phyloP scores from a whole-genome alignment of 2,113 vertebrate species.

The Danionella cerebrum region DNA sequence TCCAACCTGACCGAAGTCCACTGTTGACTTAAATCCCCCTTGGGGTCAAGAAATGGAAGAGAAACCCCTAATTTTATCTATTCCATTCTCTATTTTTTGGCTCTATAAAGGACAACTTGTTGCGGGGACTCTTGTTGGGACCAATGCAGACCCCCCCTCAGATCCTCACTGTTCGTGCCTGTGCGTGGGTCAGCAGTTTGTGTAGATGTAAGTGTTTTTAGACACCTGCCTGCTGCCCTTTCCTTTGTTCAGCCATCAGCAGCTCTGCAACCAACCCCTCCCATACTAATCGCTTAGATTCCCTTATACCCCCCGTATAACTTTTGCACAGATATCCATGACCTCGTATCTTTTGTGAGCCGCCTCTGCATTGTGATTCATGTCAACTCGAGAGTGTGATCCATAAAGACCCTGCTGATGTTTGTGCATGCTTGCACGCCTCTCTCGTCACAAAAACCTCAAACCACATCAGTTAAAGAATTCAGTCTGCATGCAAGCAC shows the following conservation, averaged over 20 bases:
- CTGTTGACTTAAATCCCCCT: background rate
- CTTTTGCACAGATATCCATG: constrained; percentile 21
- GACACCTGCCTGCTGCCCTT: constrained; percentile 1
- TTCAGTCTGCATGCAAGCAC: constrained; percentile 33
- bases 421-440: constrained; percentile 27
- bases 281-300: background rate
- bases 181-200: constrained; percentile 54
- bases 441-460: background rate
- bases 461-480: background rate
- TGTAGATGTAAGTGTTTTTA: constrained; percentile 48
- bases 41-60: too few species aligned
- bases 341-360: constrained; percentile 10
- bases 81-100: constrained; percentile 5
- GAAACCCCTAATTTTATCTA: background rate
- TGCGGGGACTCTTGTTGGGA: constrained; percentile 29
- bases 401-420: constrained; percentile 5
- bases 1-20: background rate
- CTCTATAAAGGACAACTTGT: constrained; percentile 24
- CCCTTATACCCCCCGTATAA: background rate
- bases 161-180: constrained; percentile 49
- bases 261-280: constrained; percentile 11
- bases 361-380: constrained; percentile 17
- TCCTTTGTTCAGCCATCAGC: background rate
- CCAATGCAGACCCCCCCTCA: constrained; percentile 48
- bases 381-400: constrained; percentile 15